phyloP scores from a whole-genome alignment of 1,140 invertebrate genomes.

The Cydia pomonella region DNA sequence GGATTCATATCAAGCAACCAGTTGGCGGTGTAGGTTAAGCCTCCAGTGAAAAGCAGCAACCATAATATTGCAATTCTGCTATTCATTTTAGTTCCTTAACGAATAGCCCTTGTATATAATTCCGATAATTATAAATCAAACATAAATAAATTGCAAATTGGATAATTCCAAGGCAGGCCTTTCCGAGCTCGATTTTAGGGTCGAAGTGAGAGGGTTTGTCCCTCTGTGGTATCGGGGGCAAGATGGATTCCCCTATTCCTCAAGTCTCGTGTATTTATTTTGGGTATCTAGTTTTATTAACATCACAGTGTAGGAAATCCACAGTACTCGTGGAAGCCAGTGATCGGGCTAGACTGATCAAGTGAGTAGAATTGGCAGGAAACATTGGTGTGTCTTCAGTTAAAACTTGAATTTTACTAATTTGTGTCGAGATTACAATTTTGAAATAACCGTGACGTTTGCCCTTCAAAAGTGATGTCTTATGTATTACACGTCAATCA shows the following conservation, averaged over 20 bases:
- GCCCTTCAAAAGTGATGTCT: no score
- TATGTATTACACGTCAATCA: no score
- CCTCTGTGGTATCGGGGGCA: no score
- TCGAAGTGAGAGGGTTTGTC: no score
- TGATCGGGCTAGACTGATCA: neutral
- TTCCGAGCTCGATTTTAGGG: no score
- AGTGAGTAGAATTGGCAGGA: neutral
- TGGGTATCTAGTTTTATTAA: neutral
- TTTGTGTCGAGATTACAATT: neutral
- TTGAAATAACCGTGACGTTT: no score
- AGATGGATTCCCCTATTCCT: neutral
- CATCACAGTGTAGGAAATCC: neutral
- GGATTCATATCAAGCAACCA: neutral
- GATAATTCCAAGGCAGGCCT: no score
- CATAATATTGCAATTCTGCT: neutral
- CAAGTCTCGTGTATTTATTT: neutral
- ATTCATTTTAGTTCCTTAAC: neutral
- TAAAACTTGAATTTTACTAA: neutral
- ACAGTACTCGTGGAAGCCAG: neutral
- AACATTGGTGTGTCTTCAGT: neutral
- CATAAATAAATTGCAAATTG: no score
- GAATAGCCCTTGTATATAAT: neutral
- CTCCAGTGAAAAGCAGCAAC: neutral
- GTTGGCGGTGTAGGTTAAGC: neutral
- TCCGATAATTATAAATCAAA: neutral